Percentiles rank a stretch among this genome's conserved stretches.
Conservation (phyloP, 2,797 vertebrate species). For the Gambelia wislizenii region DNA sequence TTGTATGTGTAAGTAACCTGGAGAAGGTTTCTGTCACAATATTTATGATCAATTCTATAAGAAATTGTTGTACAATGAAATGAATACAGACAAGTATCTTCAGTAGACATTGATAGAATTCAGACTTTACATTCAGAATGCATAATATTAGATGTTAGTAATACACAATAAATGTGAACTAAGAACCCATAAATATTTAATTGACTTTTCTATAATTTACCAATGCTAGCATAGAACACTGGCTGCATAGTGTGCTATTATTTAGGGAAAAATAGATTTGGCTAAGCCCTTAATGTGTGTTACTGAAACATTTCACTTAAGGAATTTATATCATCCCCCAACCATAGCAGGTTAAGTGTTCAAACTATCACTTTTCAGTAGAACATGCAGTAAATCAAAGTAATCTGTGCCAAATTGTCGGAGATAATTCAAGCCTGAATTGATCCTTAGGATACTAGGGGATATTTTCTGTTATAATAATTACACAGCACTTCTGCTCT, state of each 20-base stretch:
- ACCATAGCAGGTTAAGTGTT: conserved; percentile 43
- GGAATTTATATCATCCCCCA: conserved; percentile 43
- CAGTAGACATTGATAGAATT: conserved; percentile 47
- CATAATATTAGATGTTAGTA: conserved; percentile 44
- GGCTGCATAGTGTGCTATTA: background rate
- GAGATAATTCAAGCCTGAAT: conserved; percentile 27
- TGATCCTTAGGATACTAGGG: conserved; percentile 43
- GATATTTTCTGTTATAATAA: conserved; percentile 35
- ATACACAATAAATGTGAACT: conserved; percentile 54
- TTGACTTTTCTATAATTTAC: conserved; percentile 60
- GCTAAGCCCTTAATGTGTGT: conserved; percentile 43
- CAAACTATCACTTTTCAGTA: conserved; percentile 28
- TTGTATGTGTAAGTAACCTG: too few species aligned
- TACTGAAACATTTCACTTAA: conserved; percentile 52
- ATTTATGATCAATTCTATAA: background rate
- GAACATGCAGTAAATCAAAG: conserved; percentile 57
- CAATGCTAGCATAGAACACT: conserved; percentile 32
- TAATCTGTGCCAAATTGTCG: conserved; percentile 35
- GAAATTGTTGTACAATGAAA: conserved; percentile 41
- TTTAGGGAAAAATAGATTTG: conserved; percentile 1
- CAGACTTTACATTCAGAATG: conserved; percentile 51
- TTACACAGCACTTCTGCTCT: background rate
- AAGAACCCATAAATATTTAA: conserved; percentile 69
- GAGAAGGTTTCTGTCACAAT: background rate
- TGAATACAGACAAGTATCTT: background rate